Conservation (phyloP, 2,113 vertebrate species). For the Channa maculata region DNA sequence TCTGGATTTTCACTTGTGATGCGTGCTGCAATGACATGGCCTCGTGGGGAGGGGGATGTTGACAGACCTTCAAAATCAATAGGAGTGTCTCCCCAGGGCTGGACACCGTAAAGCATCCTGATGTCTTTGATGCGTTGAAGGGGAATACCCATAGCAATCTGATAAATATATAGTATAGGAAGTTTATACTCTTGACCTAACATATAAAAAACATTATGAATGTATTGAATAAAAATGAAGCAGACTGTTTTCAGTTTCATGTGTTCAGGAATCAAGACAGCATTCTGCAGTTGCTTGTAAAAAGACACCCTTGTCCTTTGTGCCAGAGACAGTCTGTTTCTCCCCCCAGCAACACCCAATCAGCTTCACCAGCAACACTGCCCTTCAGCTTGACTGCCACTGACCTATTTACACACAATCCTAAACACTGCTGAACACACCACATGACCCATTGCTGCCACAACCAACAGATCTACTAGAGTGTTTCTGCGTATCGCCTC, state of each 20-base stretch:
- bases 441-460: constrained; percentile 46
- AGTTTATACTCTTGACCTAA: neutral
- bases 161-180: constrained; percentile 7
- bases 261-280: neutral
- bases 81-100: constrained; percentile 92
- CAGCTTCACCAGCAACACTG: constrained; percentile 35
- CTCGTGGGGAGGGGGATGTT: constrained; percentile 90
- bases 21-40: constrained; percentile 97
- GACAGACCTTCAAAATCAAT: constrained; percentile 95
- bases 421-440: constrained; percentile 41
- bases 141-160: constrained; percentile 99
- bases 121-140: constrained; percentile 98
- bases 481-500: neutral
- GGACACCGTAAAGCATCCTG: constrained; percentile 93
- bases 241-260: neutral
- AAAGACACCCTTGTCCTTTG: constrained; percentile 1
- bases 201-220: neutral
- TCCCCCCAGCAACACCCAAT: constrained; percentile 36
- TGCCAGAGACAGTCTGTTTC: constrained; percentile 4
- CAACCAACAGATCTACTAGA: constrained; percentile 26
- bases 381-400: constrained; percentile 54
- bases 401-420: constrained; percentile 78
- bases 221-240: too few species aligned
- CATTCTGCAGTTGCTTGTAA: neutral
- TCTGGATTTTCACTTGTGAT: constrained; percentile 99